Percentiles rank a stretch among this genome's conserved stretches.
Conservation (phyloP, 2,888 invertebrate species). For the Andrena hattorfiana region DNA sequence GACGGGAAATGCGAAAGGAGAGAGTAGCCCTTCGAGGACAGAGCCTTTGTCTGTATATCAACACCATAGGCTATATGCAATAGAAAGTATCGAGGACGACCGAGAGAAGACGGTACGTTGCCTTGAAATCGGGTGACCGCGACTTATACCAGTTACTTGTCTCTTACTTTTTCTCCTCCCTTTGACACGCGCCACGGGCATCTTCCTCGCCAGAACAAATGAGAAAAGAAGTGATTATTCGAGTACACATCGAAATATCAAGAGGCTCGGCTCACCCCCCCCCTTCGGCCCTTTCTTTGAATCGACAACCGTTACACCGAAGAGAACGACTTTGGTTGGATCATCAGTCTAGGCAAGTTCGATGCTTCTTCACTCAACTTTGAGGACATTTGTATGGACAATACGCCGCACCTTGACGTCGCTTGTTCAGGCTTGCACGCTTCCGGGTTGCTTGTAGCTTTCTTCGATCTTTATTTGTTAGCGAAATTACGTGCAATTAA, state of each 20-base stretch:
- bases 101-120: slow-evolving; percentile 48
- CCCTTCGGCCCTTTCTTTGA: not conserved
- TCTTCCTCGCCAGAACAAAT: not conserved
- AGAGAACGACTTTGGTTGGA: slow-evolving; percentile 14
- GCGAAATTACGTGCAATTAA: not conserved
- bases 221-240: slow-evolving; percentile 5
- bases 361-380: slow-evolving; percentile 5
- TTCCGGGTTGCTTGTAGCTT: slow-evolving; percentile 10
- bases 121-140: slow-evolving; percentile 60
- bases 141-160: slow-evolving; percentile 31
- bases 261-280: no score
- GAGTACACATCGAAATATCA: not conserved
- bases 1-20: slow-evolving; percentile 39
- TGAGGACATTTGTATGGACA: slow-evolving; percentile 9
- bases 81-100: slow-evolving; percentile 55
- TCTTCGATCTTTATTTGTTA: not conserved
- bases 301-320: not conserved
- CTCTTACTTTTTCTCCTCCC: not conserved
- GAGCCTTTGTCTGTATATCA: slow-evolving; percentile 59
- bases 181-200: not conserved
- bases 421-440: slow-evolving; percentile 3
- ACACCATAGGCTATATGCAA: slow-evolving; percentile 51
- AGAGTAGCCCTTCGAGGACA: slow-evolving; percentile 63
- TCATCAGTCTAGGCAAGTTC: slow-evolving; percentile 6
- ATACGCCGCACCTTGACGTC: not conserved